phyloP scores from a whole-genome alignment of 2,888 invertebrate species.

The Isoperla grammatica region DNA sequence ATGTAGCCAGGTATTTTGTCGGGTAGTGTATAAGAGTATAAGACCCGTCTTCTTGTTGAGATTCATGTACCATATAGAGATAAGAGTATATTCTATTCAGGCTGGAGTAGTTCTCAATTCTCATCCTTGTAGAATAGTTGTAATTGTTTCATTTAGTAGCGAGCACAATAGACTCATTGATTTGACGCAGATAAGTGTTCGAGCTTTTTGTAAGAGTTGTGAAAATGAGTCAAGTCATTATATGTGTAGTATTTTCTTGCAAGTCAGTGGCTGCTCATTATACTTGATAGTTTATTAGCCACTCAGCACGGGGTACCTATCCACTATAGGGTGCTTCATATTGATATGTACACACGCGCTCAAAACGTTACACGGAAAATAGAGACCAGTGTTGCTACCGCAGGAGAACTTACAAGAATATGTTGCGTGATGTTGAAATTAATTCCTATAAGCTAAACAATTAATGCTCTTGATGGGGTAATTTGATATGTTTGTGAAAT shows the following conservation, averaged over 20 bases:
- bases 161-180: constrained; percentile 18
- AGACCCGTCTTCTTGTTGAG: too few species aligned
- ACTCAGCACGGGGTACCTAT: constrained; percentile 42
- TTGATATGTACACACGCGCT: too few species aligned
- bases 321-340: constrained; percentile 11
- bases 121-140: neutral
- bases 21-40: too few species aligned
- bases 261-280: constrained; percentile 46
- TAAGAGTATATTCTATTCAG: neutral
- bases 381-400: too few species aligned
- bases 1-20: too few species aligned
- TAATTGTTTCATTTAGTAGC: constrained; percentile 19
- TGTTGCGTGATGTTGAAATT: neutral
- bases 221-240: constrained; percentile 18
- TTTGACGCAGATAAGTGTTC: constrained; percentile 19
- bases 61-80: too few species aligned
- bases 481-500: too few species aligned
- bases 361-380: too few species aligned
- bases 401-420: too few species aligned
- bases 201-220: constrained; percentile 12
- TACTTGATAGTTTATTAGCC: constrained; percentile 44
- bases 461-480: too few species aligned
- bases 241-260: constrained; percentile 39
- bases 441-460: too few species aligned
- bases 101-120: neutral